phyloP scores from a whole-genome alignment of 2,888 invertebrate species.

The Sympetrum striolatum region DNA sequence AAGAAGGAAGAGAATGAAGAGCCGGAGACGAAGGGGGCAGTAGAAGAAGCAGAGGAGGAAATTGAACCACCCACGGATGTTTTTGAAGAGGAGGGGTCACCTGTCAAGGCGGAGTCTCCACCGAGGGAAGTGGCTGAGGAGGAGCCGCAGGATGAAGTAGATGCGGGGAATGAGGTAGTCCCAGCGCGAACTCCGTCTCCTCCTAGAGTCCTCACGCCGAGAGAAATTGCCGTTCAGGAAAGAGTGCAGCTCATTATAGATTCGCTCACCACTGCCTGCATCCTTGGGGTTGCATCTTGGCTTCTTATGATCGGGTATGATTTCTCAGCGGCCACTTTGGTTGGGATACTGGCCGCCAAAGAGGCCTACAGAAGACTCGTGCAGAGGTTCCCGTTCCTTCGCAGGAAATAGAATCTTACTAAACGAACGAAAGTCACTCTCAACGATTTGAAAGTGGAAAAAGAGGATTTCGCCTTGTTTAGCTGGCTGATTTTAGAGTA shows the following conservation, averaged over 20 bases:
- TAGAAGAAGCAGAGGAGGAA: neutral
- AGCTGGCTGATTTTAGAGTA: too few relatives aligned
- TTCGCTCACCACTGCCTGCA: neutral
- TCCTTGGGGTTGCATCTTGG: slow-evolving; percentile 19
- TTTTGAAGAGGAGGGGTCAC: neutral
- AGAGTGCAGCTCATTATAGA: slow-evolving; percentile 13
- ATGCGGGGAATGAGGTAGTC: neutral
- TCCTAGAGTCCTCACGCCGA: neutral
- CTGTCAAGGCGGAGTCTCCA: neutral
- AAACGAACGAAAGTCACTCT: neutral
- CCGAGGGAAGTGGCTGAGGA: neutral
- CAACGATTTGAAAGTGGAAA: neutral
- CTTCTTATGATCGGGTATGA: slow-evolving; percentile 12
- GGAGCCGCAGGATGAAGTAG: neutral
- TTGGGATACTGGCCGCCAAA: slow-evolving; percentile 3
- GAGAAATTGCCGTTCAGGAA: neutral
- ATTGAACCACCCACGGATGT: neutral
- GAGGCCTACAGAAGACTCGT: neutral
- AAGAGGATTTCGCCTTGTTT: neutral
- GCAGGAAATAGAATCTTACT: neutral
- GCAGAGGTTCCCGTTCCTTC: neutral
- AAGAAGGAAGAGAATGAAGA: neutral
- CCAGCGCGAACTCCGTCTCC: neutral
- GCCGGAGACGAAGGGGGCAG: neutral
- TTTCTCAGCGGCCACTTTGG: neutral